These are phyloP conservation scores for Drosophila arawakana DNA, from an alignment of 1,140 invertebrate species.

Conservation along the genomic window DNA sequence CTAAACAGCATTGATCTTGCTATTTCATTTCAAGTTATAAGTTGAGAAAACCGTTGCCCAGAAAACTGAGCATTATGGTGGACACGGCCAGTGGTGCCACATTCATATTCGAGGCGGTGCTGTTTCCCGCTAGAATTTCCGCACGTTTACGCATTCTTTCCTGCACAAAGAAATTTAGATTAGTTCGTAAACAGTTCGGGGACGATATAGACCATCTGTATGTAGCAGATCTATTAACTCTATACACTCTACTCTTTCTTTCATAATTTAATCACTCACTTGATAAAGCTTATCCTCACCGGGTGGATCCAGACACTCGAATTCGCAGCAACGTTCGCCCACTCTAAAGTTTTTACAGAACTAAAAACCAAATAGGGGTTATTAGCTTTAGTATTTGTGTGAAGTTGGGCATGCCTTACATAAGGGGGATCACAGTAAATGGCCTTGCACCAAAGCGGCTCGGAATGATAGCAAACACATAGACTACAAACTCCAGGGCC, in stretches of 20 bases:
- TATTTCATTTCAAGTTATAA: conserved; percentile 80
- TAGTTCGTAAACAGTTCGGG: too few species aligned
- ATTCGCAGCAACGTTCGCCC: conserved; percentile 90
- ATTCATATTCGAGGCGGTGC: conserved; percentile 83
- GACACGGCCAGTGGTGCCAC: conserved; percentile 75
- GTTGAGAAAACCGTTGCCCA: conserved; percentile 74
- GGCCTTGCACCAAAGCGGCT: conserved; percentile 93
- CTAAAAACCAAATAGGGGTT: conserved; percentile 80
- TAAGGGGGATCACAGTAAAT: conserved; percentile 94
- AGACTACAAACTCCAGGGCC: conserved; percentile 93
- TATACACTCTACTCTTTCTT: too few species aligned
- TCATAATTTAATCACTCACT: conserved; percentile 47
- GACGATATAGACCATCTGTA: too few species aligned
- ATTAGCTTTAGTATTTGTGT: background rate
- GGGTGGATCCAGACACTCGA: conserved; percentile 90
- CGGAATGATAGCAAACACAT: conserved; percentile 93
- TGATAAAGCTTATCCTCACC: conserved; percentile 87
- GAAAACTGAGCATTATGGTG: conserved; percentile 76
- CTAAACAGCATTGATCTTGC: conserved; percentile 29
- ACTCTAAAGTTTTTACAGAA: conserved; percentile 91
- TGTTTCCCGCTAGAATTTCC: conserved; percentile 86
- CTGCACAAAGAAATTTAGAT: conserved; percentile 28
- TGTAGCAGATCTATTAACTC: too few species aligned
- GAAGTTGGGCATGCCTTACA: conserved; percentile 85
- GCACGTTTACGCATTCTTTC: conserved; percentile 86